Conservation (phyloP, 1,140 invertebrate genomes). For the Zaprionus lachaisei region DNA sequence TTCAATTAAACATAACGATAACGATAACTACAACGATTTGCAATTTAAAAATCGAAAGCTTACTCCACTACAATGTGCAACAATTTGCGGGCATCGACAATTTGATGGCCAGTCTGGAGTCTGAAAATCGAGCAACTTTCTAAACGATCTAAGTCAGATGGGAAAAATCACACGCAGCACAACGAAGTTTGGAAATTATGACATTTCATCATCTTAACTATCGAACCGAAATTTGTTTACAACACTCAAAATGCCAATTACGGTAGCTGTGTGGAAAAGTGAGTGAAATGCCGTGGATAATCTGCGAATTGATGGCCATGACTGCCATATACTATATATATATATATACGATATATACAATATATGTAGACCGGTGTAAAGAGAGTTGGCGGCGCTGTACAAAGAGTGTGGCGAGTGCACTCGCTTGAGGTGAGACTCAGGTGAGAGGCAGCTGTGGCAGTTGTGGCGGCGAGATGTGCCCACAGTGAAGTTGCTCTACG, state of each 20-base stretch:
- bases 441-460: slow-evolving; percentile 3
- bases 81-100: background rate
- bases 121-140: slow-evolving; percentile 54
- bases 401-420: slow-evolving; percentile 10
- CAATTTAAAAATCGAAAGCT: background rate
- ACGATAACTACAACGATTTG: background rate
- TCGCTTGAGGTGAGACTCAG: background rate
- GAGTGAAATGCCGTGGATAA: slow-evolving; percentile 66
- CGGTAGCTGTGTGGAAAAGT: slow-evolving; percentile 39
- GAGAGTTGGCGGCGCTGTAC: slow-evolving; percentile 23
- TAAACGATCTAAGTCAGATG: slow-evolving; percentile 16
- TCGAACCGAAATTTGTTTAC: slow-evolving; percentile 70
- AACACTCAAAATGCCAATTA: slow-evolving; percentile 74
- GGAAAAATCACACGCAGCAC: slow-evolving; percentile 38
- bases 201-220: slow-evolving; percentile 69
- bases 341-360: background rate
- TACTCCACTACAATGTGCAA: background rate
- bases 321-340: slow-evolving; percentile 56
- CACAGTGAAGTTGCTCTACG: slow-evolving; percentile 39
- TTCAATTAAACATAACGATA: background rate
- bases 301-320: slow-evolving; percentile 77
- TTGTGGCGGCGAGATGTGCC: slow-evolving; percentile 23
- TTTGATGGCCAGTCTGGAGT: background rate
- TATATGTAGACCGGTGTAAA: background rate
- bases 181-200: slow-evolving; percentile 58